A percentile compares a stretch with the other conserved stretches of the same genome.
Evolutionary conservation across 2,797 vertebrate genomes (phyloP).

Genomic region (Brachymystax lenok): DNA sequence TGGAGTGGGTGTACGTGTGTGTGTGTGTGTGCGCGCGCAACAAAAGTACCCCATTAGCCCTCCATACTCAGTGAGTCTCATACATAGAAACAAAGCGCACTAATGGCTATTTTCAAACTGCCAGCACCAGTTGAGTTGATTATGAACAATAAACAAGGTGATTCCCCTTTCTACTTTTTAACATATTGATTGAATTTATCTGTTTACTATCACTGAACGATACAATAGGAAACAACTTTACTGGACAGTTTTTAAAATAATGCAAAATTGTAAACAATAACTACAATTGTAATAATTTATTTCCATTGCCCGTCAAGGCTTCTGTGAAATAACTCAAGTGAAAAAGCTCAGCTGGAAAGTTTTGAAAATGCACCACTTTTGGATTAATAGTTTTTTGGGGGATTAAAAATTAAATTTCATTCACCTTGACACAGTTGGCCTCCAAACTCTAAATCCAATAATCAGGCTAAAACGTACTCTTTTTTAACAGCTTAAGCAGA

Average conservation of each 20-base stretch:
- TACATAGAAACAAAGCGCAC: no score
- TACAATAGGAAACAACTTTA: not conserved
- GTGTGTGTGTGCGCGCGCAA: no score
- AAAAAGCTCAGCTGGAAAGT: not conserved
- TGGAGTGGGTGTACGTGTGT: no score
- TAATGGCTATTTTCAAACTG: no score
- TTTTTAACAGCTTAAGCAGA: constrained; percentile 1
- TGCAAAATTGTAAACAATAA: not conserved
- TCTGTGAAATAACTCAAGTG: not conserved
- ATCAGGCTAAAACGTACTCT: not conserved
- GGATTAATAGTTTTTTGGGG: not conserved
- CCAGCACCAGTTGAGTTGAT: no score
- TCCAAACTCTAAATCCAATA: constrained; percentile 1
- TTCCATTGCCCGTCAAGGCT: not conserved
- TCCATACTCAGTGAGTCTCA: no score
- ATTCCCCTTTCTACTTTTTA: no score
- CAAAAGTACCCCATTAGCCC: no score
- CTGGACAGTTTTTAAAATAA: not conserved
- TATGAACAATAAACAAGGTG: no score
- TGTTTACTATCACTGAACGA: no score
- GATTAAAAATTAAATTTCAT: not conserved
- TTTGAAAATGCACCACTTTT: not conserved
- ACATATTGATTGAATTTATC: no score
- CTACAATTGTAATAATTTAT: not conserved
- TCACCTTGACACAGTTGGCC: not conserved